phyloP scores from a whole-genome alignment of 2,888 invertebrate species.

The Athalia cordata region DNA sequence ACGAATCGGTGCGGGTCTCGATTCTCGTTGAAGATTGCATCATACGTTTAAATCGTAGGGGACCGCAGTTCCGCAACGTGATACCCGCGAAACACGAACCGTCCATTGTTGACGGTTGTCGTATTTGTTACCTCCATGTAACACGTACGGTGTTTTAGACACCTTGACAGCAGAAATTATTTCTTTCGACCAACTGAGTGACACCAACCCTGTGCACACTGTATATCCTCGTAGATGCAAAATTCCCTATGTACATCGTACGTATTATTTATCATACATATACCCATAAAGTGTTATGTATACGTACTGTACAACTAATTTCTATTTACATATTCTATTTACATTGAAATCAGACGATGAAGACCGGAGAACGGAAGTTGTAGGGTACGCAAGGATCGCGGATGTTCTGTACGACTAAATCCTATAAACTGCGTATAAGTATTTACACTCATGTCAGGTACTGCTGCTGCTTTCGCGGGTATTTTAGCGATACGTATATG shows the following conservation, averaged over 20 bases:
- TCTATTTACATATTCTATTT: too few species aligned
- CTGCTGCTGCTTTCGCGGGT: too few species aligned
- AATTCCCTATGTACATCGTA: background rate
- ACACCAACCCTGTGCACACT: background rate
- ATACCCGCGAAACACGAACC: conserved; percentile 36
- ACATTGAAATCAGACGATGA: conserved; percentile 9
- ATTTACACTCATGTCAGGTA: background rate
- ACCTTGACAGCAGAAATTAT: conserved; percentile 28
- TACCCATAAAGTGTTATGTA: background rate
- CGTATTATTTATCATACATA: too few species aligned
- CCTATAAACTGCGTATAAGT: background rate
- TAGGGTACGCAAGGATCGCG: conserved; percentile 1
- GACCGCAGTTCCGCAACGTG: conserved; percentile 33
- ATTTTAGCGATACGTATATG: background rate
- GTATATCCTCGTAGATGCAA: background rate
- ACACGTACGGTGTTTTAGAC: background rate
- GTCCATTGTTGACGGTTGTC: conserved; percentile 16
- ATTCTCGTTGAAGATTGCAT: conserved; percentile 16
- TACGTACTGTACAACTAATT: background rate
- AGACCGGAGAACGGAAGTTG: conserved; percentile 33
- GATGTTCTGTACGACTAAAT: too few species aligned
- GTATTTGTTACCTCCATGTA: background rate
- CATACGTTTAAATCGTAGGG: conserved; percentile 29
- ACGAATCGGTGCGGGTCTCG: background rate
- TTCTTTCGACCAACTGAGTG: conserved; percentile 20